Evolutionary conservation across 1,140 invertebrate species (phyloP).

Genomic region (Lanistes nyassanus): DNA sequence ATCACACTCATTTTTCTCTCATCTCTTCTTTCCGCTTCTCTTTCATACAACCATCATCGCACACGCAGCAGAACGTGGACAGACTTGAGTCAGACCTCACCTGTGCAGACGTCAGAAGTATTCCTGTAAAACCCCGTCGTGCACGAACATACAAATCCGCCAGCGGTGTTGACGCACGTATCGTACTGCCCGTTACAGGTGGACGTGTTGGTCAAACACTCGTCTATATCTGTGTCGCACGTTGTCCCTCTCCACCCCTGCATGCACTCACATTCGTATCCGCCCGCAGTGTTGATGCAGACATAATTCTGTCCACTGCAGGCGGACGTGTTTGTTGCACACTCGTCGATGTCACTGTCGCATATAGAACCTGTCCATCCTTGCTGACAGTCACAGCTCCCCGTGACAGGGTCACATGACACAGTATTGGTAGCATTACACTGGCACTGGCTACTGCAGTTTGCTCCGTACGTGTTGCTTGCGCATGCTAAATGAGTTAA

Average conservation of each 20-base stretch:
- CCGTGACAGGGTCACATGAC: background rate
- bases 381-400: slow-evolving; percentile 2
- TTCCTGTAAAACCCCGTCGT: too few species aligned
- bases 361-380: slow-evolving; percentile 14
- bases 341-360: slow-evolving; percentile 20
- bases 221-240: background rate
- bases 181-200: too few species aligned
- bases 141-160: too few species aligned
- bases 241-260: background rate
- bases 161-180: too few species aligned
- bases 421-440: background rate
- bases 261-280: background rate
- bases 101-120: too few species aligned
- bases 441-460: background rate
- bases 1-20: too few species aligned
- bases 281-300: background rate
- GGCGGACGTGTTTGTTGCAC: slow-evolving; percentile 1
- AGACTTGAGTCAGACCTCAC: too few species aligned
- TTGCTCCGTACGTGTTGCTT: background rate
- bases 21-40: too few species aligned
- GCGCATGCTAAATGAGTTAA: too few species aligned
- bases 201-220: slow-evolving; percentile 19
- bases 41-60: too few species aligned
- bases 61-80: too few species aligned
- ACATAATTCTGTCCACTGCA: background rate